A percentile compares a stretch with the other conserved stretches of the same genome.
Evolutionary conservation across 2,113 vertebrate species (phyloP).

Genomic region (Microtus oregoni): DNA sequence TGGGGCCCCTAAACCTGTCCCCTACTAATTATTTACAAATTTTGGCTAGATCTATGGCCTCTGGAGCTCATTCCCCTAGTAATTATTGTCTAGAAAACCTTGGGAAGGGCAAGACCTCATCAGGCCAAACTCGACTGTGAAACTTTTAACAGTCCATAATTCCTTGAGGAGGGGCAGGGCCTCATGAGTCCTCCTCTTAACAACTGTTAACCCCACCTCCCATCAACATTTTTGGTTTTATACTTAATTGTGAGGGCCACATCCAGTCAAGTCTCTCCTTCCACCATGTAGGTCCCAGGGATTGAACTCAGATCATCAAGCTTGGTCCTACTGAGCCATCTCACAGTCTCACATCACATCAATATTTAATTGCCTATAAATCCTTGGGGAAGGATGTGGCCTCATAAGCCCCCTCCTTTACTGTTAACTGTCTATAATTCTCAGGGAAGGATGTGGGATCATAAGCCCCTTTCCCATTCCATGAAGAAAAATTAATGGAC

Average conservation of each 20-base stretch:
- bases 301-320: not conserved
- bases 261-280: not conserved
- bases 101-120: not conserved
- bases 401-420: not conserved
- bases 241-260: not conserved
- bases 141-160: not conserved
- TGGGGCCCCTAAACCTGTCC: not conserved
- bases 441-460: not conserved
- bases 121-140: not conserved
- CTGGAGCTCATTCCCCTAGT: not conserved
- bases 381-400: not conserved
- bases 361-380: not conserved
- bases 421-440: not conserved
- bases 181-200: not conserved
- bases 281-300: not conserved
- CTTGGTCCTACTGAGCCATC: not conserved
- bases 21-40: not conserved
- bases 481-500: no score
- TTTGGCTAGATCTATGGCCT: not conserved
- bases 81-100: not conserved
- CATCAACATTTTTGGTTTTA: not conserved
- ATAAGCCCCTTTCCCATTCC: no score
- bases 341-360: not conserved
- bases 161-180: not conserved
- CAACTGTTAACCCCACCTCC: no score